Percentiles rank a stretch among this genome's conserved stretches.
Evolutionary conservation across 2,113 vertebrate genomes (phyloP).

Genomic region (Psettodes erumei): DNA sequence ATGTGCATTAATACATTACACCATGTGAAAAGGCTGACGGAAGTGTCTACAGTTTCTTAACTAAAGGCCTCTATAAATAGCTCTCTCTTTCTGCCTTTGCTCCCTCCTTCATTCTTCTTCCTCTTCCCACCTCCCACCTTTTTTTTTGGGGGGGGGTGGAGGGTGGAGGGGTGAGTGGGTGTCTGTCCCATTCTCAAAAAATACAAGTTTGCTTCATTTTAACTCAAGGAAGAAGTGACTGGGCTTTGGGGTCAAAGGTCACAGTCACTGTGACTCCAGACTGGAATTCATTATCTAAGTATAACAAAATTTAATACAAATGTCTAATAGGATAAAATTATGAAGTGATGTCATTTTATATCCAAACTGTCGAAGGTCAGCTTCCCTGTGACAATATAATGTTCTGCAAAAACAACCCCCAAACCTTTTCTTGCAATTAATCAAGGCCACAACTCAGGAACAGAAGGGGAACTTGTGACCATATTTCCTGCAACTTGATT

Average conservation of each 20-base stretch:
- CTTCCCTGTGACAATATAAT: no score
- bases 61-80: constrained; percentile 44
- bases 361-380: neutral
- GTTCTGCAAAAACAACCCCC: neutral
- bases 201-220: neutral
- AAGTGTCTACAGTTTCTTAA: constrained; percentile 40
- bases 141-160: constrained; percentile 3
- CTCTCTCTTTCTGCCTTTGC: constrained; percentile 27
- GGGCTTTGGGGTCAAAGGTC: neutral
- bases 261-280: neutral
- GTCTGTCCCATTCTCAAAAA: neutral
- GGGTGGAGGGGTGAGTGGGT: neutral
- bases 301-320: neutral
- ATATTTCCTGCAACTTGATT: neutral
- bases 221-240: neutral
- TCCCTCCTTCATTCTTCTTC: constrained; percentile 3
- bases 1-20: constrained; percentile 16
- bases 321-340: neutral
- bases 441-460: neutral
- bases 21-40: constrained; percentile 23
- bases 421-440: neutral
- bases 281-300: no score
- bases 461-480: no score
- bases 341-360: neutral
- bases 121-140: constrained; percentile 21